Evolutionary conservation across 2,888 invertebrate genomes (phyloP).

Genomic region (Eutolmus rufibarbis): DNA sequence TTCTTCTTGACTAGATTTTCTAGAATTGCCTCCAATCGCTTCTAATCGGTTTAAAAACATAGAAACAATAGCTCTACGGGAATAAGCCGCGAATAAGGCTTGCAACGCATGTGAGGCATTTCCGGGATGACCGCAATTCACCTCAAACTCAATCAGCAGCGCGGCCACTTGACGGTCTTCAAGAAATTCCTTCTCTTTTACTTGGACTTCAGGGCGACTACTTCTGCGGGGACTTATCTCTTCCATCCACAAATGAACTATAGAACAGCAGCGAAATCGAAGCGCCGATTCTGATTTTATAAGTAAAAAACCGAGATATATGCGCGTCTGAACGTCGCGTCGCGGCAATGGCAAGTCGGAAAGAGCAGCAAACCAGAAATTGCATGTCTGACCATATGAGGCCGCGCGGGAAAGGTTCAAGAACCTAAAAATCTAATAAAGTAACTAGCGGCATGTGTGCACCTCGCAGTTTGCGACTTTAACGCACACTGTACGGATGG

Average conservation of each 20-base stretch:
- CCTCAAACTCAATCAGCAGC: not conserved
- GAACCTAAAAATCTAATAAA: constrained; percentile 37
- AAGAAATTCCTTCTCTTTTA: not conserved
- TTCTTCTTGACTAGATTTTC: not conserved
- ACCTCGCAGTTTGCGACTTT: not conserved
- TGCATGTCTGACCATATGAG: constrained; percentile 37
- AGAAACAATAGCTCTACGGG: not conserved
- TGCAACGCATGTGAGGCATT: not conserved
- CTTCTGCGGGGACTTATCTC: not conserved
- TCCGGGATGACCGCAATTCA: constrained; percentile 28
- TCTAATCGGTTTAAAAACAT: not conserved
- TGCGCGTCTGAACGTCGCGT: not conserved
- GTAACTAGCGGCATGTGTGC: not conserved
- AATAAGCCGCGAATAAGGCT: not conserved
- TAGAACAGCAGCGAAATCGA: not conserved
- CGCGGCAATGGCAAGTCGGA: not conserved
- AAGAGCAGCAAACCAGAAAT: constrained; percentile 26
- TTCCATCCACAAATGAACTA: not conserved
- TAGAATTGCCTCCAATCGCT: not conserved
- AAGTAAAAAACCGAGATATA: not conserved
- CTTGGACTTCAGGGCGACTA: not conserved
- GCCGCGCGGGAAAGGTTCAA: constrained; percentile 16
- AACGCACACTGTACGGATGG: not conserved
- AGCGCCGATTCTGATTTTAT: not conserved
- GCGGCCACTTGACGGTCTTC: not conserved